Conservation (phyloP, 2,888 invertebrate genomes). For the Petrolisthes cinctipes region DNA sequence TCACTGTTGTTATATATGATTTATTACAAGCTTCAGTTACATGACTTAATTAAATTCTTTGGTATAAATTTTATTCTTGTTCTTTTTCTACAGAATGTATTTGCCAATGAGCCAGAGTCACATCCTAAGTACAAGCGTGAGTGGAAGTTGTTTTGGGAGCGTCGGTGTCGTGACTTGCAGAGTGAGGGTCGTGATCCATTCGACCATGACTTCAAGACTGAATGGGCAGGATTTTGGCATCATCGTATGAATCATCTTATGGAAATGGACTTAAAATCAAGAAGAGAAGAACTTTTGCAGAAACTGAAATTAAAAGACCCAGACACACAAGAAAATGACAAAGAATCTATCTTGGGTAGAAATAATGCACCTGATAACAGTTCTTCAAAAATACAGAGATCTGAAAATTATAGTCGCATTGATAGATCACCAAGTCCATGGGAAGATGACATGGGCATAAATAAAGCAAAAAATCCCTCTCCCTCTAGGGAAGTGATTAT, state of each 20-base stretch:
- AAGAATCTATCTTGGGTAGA: constrained; percentile 32
- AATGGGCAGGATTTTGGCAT: constrained; percentile 90
- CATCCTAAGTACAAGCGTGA: constrained; percentile 89
- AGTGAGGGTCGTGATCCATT: constrained; percentile 81
- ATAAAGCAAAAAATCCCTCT: constrained; percentile 67
- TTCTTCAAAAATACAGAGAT: not conserved
- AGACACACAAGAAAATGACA: not conserved
- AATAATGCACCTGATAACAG: not conserved
- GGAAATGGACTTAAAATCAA: constrained; percentile 19
- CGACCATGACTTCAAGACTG: constrained; percentile 87
- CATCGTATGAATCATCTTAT: constrained; percentile 82
- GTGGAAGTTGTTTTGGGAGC: constrained; percentile 92
- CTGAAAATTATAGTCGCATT: constrained; percentile 28
- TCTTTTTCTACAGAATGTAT: constrained; percentile 44
- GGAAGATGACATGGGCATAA: constrained; percentile 68
- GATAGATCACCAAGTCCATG: constrained; percentile 70
- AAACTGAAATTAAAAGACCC: constrained; percentile 37
- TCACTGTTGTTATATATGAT: no score
- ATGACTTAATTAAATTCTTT: no score
- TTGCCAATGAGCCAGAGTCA: constrained; percentile 86
- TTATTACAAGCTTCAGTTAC: no score
- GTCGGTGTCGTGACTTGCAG: constrained; percentile 83
- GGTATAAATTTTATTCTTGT: not conserved
- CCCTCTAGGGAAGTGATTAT: constrained; percentile 33
- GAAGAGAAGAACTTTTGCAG: constrained; percentile 43